Evolutionary conservation across 2,113 vertebrate genomes (phyloP).

Genomic region (Pomatorhinus ruficollis): DNA sequence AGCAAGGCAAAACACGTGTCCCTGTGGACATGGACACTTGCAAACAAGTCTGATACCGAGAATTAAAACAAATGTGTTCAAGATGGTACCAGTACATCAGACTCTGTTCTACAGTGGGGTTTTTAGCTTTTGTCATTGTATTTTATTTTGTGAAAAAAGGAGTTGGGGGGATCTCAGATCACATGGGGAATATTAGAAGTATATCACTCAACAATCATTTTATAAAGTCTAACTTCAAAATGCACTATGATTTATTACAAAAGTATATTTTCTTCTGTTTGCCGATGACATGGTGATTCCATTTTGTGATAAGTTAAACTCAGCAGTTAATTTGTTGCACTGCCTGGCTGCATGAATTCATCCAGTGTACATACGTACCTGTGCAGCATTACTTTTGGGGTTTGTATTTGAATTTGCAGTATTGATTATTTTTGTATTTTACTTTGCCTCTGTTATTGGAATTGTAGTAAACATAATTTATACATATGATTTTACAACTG

Average conservation of each 20-base stretch:
- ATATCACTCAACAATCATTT: slow-evolving; percentile 65
- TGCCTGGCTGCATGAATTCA: slow-evolving; percentile 67
- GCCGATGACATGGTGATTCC: slow-evolving; percentile 50
- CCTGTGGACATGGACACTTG: slow-evolving; percentile 22
- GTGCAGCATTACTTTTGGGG: slow-evolving; percentile 66
- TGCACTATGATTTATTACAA: slow-evolving; percentile 64
- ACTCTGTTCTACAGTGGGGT: slow-evolving; percentile 5
- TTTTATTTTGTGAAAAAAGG: slow-evolving; percentile 56
- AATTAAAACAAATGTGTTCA: not conserved
- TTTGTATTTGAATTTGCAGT: slow-evolving; percentile 73
- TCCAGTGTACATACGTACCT: slow-evolving; percentile 60
- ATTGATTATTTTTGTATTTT: slow-evolving; percentile 74
- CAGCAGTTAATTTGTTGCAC: slow-evolving; percentile 66
- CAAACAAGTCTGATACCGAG: slow-evolving; percentile 43
- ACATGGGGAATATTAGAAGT: slow-evolving; percentile 56
- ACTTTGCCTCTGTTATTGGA: slow-evolving; percentile 68
- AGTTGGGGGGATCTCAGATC: slow-evolving; percentile 45
- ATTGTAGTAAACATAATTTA: slow-evolving; percentile 71
- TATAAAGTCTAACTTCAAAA: slow-evolving; percentile 64
- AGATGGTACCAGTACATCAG: slow-evolving; percentile 52
- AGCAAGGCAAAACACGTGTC: not conserved
- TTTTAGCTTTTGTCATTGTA: slow-evolving; percentile 51
- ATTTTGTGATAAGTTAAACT: slow-evolving; percentile 68
- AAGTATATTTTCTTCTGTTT: slow-evolving; percentile 65
- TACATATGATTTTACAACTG: slow-evolving; percentile 71